Base-by-base conservation (phyloP, 2,888 invertebrate genomes). In the Drosophila anomalipes region DNA sequence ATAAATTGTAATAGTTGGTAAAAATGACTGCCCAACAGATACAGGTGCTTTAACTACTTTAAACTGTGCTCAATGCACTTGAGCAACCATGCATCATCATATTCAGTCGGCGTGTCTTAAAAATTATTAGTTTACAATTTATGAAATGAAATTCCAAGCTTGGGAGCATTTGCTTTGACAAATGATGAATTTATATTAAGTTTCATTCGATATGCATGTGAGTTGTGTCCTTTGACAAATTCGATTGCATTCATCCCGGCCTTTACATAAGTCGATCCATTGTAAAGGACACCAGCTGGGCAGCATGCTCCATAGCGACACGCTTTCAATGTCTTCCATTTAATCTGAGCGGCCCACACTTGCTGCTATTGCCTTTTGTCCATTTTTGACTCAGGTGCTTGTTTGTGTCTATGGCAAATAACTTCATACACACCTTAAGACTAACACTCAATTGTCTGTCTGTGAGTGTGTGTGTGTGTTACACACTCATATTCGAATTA, bases 371-470 rank as follows among this genome's bases (percentile, higher is more conserved):
- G 28, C 10, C 19, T 1, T 19, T 19, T 30, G 19, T 28, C n/a
- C 37, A 0, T 19, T 9, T 4, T 22, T 51, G 22, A 41, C 60
- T 52, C 77, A 77, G 71, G 68, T 77, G 77, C 19, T 61, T n/a
- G 19, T 4, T 61, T 71, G 71, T 61, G 44, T 58, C 77, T 65
- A 58, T 77, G 68, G 59, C 70, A 66, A 62, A 75, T 54, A 59
- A 64, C 57, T 63, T 67, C 61, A 47, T 22, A 19, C 41, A 49
- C 47, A 16, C 32, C 44, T n/a, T 16, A 3, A 19, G n/a, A 5
- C 10, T n/a, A n/a, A n/a, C 41, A 47, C 22, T 4, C 47, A 14
- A 7, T 14, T 47, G 22, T 16, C 16, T 47, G 16, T 47, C 7
- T 16, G 16, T 47, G 44, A n/a, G 41, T n/a, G n/a, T n/a, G 22